Conservation (phyloP, 2,888 invertebrate species). For the Sarcophaga caerulescens region DNA sequence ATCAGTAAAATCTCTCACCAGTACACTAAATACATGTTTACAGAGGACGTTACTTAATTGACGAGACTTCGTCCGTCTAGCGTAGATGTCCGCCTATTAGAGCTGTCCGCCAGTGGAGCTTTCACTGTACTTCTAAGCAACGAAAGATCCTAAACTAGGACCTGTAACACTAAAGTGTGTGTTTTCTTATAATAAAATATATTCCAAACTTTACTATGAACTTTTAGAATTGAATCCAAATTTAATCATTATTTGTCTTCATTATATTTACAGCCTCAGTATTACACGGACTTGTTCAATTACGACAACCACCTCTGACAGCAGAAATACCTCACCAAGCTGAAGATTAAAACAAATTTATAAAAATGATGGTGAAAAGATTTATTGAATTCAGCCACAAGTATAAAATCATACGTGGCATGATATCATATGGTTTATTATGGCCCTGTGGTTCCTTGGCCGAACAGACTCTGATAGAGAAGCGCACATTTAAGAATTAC, state of each 20-base stretch:
- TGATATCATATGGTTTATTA: conserved; percentile 83
- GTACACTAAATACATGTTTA: no score
- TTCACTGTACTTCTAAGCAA: no score
- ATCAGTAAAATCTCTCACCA: no score
- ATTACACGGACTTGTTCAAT: conserved; percentile 16
- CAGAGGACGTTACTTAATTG: no score
- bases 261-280: conserved; percentile 39
- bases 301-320: not conserved
- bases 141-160: no score
- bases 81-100: no score
- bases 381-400: conserved; percentile 81
- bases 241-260: not conserved
- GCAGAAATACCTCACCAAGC: not conserved
- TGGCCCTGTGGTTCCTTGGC: conserved; percentile 84
- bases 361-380: conserved; percentile 77
- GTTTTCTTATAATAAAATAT: no score
- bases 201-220: not conserved
- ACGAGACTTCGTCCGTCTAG: no score
- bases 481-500: conserved; percentile 82
- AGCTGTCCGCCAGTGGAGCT: no score
- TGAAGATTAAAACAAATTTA: not conserved
- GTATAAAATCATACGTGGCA: conserved; percentile 83
- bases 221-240: not conserved
- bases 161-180: no score
- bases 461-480: conserved; percentile 83